phyloP scores from a whole-genome alignment of 2,797 vertebrate species.

The Sebastes jordani region DNA sequence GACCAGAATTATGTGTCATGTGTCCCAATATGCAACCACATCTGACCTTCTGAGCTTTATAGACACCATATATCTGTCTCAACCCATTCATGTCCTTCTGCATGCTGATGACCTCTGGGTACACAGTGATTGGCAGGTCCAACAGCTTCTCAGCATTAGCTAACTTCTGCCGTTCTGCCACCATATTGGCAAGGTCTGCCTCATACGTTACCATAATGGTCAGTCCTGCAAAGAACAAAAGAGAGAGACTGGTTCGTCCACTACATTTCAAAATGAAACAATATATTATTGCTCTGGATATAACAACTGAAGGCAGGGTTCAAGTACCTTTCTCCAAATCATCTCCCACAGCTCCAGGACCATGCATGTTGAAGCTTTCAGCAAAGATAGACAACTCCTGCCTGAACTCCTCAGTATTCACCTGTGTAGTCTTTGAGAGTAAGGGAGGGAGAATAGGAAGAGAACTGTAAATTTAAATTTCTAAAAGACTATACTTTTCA shows the following conservation, averaged over 20 bases:
- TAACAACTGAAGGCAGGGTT: background rate
- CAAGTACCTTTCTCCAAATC: constrained; percentile 90
- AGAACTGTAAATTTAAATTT: background rate
- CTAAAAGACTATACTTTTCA: background rate
- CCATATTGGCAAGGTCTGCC: constrained; percentile 83
- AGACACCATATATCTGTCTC: constrained; percentile 88
- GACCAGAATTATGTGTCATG: background rate
- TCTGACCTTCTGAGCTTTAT: constrained; percentile 85
- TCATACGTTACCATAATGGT: constrained; percentile 84
- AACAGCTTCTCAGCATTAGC: constrained; percentile 91
- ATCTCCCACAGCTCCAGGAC: constrained; percentile 91
- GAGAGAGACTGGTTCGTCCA: background rate
- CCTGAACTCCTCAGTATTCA: constrained; percentile 82
- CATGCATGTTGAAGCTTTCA: constrained; percentile 83
- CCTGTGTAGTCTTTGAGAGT: constrained; percentile 83
- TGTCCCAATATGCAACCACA: background rate
- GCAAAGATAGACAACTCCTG: constrained; percentile 84
- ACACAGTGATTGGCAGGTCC: constrained; percentile 85
- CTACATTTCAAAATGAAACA: background rate
- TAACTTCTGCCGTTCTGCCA: constrained; percentile 82
- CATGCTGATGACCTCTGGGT: constrained; percentile 85
- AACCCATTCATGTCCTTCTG: constrained; percentile 89
- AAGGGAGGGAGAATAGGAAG: background rate
- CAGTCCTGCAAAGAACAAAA: constrained; percentile 78
- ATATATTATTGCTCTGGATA: background rate